Base-by-base conservation (phyloP, 2,113 vertebrate genomes). In the Orientallactaga bullata region DNA sequence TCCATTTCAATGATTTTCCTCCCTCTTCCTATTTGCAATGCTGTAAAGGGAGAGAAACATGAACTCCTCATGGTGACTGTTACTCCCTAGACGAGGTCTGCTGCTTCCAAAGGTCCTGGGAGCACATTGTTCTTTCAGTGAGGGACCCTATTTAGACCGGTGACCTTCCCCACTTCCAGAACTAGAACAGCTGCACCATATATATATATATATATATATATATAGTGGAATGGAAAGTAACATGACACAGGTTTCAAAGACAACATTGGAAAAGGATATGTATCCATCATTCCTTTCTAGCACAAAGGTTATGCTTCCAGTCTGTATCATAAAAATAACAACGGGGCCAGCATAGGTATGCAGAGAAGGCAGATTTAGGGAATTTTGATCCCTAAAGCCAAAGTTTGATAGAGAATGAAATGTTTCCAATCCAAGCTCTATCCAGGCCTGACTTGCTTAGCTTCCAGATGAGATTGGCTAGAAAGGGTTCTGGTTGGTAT, bases 151-250 rank as follows among this genome's bases (percentile, higher is more conserved):
- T 97, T 96, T 96, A 95, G 93, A 95, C 82, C 85, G 60, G 13
- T 95, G 93, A 96, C 95, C 94, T 96, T 95, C 94, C 93, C 30
- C 35, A 35, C 47, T 66, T 92, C n/a, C 71, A 88, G 68, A 91
- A 83, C 83, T 18, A 21, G 93, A 96, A 93, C 96, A 97, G 96
- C 95, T 97, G 97, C 90, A 89, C 55, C 2, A 55, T 55, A 55
- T 55, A 55, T n/a, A 61, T 66, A 66, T 66, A 61, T 61, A 77
- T 92, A 95, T 95, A 73, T 55, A 92, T 96, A 90, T 80, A 91
- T 88, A 93, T 93, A 97, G 93, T 82, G 2, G 85, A 88, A 85
- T 78, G 93, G 95, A 94, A 95, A 95, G 96, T 97, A 96, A 94
- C 71, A 55, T 65, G 94, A 94, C 96, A 95, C 90, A 72, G 3